Percentiles rank a stretch among this genome's conserved stretches.
phyloP scores from a whole-genome alignment of 1,140 invertebrate genomes.

The Diabrotica undecimpunctata region DNA sequence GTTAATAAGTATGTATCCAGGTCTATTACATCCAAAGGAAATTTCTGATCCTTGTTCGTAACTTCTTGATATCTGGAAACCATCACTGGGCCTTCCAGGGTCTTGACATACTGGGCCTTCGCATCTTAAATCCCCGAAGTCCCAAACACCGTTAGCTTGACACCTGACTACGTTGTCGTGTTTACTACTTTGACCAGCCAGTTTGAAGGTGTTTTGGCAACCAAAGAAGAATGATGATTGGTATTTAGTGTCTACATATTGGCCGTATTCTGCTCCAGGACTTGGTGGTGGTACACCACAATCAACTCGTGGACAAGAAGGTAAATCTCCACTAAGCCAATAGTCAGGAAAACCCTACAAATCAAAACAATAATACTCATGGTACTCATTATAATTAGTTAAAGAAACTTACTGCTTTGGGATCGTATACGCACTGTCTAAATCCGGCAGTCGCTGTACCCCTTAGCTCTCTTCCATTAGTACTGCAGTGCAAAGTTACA shows the following conservation, averaged over 20 bases:
- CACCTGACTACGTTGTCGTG: slow-evolving; percentile 91
- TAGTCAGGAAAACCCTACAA: slow-evolving; percentile 78
- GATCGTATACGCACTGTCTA: slow-evolving; percentile 93
- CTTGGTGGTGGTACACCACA: slow-evolving; percentile 84
- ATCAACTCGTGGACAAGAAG: slow-evolving; percentile 81
- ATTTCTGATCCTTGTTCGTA: slow-evolving; percentile 93
- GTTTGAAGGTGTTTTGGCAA: slow-evolving; percentile 92
- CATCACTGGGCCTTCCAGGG: slow-evolving; percentile 89
- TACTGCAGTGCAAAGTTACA: slow-evolving; percentile 78
- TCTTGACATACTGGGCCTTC: slow-evolving; percentile 95
- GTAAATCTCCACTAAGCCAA: slow-evolving; percentile 83
- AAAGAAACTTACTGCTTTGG: slow-evolving; percentile 63
- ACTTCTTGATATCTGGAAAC: slow-evolving; percentile 80
- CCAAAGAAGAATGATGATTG: slow-evolving; percentile 94
- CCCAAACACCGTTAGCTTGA: slow-evolving; percentile 90
- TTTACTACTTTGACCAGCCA: slow-evolving; percentile 86
- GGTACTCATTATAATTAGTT: neutral
- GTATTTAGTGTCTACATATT: slow-evolving; percentile 81
- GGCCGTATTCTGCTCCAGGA: slow-evolving; percentile 88
- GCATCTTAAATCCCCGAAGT: slow-evolving; percentile 93
- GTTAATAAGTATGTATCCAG: slow-evolving; percentile 91
- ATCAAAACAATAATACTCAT: neutral
- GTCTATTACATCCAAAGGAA: slow-evolving; percentile 81
- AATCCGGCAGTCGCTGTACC: slow-evolving; percentile 78
- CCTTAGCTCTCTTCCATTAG: slow-evolving; percentile 70